phyloP scores from a whole-genome alignment of 2,797 vertebrate species.

The Megaceryle alcyon region DNA sequence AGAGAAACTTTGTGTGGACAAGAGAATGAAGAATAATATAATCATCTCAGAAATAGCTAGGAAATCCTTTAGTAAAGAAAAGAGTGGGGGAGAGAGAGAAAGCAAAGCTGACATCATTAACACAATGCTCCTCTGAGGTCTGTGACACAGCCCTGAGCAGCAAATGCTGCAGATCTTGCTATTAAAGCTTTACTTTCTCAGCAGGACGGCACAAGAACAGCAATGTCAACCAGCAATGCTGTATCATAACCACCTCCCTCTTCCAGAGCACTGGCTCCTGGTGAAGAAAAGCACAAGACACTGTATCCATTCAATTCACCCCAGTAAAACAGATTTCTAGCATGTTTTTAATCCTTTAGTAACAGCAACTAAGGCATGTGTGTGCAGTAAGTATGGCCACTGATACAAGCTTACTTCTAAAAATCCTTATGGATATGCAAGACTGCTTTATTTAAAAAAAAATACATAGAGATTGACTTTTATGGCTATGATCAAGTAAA shows the following conservation, averaged over 20 bases:
- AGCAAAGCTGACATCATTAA: not conserved
- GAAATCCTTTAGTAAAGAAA: not conserved
- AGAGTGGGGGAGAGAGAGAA: not conserved
- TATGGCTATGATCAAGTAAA: not conserved
- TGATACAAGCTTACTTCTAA: not conserved
- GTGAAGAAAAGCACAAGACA: not conserved
- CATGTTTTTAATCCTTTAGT: not conserved
- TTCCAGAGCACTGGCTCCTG: not conserved
- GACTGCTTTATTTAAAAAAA: not conserved
- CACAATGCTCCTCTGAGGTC: not conserved
- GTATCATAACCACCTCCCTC: not conserved
- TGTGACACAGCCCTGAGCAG: not conserved
- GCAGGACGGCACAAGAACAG: not conserved
- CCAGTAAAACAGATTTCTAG: not conserved
- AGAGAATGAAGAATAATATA: not conserved
- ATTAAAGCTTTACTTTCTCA: not conserved
- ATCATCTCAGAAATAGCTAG: not conserved
- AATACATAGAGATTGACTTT: not conserved
- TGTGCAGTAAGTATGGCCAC: accelerated
- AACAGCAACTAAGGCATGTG: accelerated
- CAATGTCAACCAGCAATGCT: not conserved
- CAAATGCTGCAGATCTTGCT: accelerated
- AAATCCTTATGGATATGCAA: not conserved
- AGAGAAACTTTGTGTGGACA: not conserved
- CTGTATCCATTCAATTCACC: not conserved